Evolutionary conservation across 2,113 vertebrate species (phyloP).

Genomic region (Pelecanus crispus): DNA sequence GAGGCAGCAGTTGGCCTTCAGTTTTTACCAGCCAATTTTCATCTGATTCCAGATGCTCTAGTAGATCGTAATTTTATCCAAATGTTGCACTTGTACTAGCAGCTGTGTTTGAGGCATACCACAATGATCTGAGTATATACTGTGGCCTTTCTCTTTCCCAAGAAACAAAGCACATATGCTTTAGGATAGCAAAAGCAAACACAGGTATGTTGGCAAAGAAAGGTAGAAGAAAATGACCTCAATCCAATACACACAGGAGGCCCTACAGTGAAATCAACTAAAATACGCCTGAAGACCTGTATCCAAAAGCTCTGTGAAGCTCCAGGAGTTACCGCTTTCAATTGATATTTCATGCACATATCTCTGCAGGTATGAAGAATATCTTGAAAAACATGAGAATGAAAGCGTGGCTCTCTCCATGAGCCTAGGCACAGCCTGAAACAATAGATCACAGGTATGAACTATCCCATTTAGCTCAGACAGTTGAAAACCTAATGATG

Average conservation of each 20-base stretch:
- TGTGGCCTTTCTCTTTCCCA: background rate
- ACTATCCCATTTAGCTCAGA: background rate
- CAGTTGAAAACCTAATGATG: constrained; percentile 42
- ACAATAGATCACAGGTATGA: background rate
- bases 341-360: constrained; percentile 24
- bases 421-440: constrained; percentile 2
- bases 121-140: background rate
- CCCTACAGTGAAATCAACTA: background rate
- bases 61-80: background rate
- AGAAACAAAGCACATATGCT: background rate
- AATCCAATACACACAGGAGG: background rate
- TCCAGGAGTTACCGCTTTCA: background rate
- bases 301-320: constrained; percentile 2
- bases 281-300: background rate
- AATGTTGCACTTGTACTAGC: background rate
- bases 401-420: background rate
- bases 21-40: background rate
- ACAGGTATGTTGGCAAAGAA: background rate
- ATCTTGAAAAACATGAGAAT: constrained; percentile 15
- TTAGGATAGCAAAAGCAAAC: background rate
- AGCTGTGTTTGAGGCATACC: background rate
- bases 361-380: constrained; percentile 18
- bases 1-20: background rate
- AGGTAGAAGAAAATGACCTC: background rate
- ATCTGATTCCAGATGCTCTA: background rate